These are phyloP conservation scores for Pammene fasciana DNA, from an alignment of 2,888 invertebrate genomes.

Conservation along the genomic window DNA sequence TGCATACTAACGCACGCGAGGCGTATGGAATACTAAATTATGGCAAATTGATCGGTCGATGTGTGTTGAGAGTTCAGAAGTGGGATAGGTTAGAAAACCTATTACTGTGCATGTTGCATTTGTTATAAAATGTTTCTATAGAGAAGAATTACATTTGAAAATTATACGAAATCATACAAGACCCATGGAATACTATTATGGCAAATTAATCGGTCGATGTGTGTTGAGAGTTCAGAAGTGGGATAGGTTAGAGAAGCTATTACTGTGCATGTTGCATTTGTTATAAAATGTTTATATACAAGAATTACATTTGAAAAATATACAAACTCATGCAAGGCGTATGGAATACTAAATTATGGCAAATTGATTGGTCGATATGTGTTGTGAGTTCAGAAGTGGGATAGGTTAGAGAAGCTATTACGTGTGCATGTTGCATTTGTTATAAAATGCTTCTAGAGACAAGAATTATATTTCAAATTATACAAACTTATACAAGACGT, in stretches of 20 bases:
- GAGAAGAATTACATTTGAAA: background rate
- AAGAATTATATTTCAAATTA: background rate
- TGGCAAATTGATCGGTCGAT: conserved; percentile 30
- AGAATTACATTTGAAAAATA: background rate
- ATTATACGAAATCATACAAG: conserved; percentile 30
- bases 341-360: conserved; percentile 39
- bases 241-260: conserved; percentile 15
- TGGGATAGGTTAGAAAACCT: conserved; percentile 13
- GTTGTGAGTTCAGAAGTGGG: conserved; percentile 6
- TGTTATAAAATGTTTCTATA: background rate
- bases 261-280: background rate
- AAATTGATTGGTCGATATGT: conserved; percentile 24
- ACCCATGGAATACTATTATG: conserved; percentile 37
- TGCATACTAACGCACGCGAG: conserved; percentile 37
- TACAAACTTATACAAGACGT: conserved; percentile 29
- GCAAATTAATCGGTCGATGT: conserved; percentile 25
- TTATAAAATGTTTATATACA: background rate
- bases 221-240: conserved; percentile 9
- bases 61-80: conserved; percentile 4
- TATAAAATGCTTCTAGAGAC: background rate
- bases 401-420: conserved; percentile 17
- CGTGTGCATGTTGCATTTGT: background rate
- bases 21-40: conserved; percentile 38
- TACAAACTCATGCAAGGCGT: conserved; percentile 29
- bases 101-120: background rate